A percentile compares a stretch with the other conserved stretches of the same genome.
Evolutionary conservation across 1,140 invertebrate genomes (phyloP).

Genomic region (Hetaerina americana): DNA sequence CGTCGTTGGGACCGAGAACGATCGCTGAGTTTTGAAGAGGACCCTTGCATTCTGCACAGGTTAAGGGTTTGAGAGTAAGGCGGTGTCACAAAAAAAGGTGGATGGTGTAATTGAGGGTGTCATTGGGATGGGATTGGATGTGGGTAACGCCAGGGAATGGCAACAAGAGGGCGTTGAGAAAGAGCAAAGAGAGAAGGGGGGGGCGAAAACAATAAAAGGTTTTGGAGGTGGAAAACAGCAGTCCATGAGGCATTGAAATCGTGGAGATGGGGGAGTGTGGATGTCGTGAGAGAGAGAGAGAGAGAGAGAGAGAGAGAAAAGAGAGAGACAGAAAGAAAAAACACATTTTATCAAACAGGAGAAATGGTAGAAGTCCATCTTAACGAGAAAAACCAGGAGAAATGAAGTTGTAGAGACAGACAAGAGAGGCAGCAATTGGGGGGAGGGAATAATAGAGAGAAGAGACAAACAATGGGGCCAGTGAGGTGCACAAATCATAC

Average conservation of each 20-base stretch:
- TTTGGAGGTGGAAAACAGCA: too few species aligned
- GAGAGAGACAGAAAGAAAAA: slow-evolving; percentile 9
- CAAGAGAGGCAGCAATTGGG: not conserved
- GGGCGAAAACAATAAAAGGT: too few species aligned
- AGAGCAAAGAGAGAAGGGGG: slow-evolving; percentile 11
- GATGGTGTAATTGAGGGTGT: slow-evolving; percentile 21
- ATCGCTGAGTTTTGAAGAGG: slow-evolving; percentile 81
- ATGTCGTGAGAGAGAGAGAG: slow-evolving; percentile 5
- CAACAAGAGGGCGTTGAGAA: slow-evolving; percentile 14
- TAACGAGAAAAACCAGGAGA: not conserved
- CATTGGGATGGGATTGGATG: slow-evolving; percentile 12
- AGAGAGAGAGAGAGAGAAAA: not conserved
- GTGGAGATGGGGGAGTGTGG: not conserved
- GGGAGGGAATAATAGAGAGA: not conserved
- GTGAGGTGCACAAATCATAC: not conserved
- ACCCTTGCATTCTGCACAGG: slow-evolving; percentile 45
- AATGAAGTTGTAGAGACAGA: not conserved
- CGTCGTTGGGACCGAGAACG: slow-evolving; percentile 78
- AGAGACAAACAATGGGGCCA: not conserved
- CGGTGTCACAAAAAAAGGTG: slow-evolving; percentile 18
- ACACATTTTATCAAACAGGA: not conserved
- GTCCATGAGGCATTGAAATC: too few species aligned
- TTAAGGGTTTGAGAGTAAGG: slow-evolving; percentile 14
- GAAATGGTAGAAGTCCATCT: not conserved
- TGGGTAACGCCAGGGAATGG: slow-evolving; percentile 10